Conservation (phyloP, 2,113 vertebrate genomes). For the Numida meleagris region DNA sequence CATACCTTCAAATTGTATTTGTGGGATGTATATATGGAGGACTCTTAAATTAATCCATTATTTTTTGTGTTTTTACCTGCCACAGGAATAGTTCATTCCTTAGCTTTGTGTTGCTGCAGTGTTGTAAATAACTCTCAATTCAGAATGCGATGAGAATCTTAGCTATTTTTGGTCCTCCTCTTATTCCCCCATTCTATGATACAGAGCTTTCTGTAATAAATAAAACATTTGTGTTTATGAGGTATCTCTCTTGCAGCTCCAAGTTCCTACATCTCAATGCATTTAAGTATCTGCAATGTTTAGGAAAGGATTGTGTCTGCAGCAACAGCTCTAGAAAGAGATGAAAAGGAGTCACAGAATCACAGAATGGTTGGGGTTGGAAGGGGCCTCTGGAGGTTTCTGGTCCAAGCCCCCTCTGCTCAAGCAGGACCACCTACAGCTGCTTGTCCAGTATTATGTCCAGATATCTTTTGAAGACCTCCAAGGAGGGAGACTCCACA, state of each 20-base stretch:
- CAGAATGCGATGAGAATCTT: not conserved
- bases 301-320: not conserved
- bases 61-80: not conserved
- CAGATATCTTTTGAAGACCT: not conserved
- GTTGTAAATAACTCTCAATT: conserved; percentile 13
- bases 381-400: not conserved
- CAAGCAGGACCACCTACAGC: not conserved
- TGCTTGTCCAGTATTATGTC: not conserved
- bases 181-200: not conserved
- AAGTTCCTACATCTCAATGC: not conserved
- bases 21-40: not conserved
- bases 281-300: not conserved
- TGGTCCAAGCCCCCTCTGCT: not conserved
- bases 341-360: not conserved
- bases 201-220: not conserved
- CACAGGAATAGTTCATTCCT: not conserved
- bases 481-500: not conserved
- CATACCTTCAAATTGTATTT: not conserved
- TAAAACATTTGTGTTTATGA: not conserved
- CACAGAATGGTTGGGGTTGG: not conserved
- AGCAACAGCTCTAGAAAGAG: not conserved
- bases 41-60: not conserved
- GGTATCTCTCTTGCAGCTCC: not conserved
- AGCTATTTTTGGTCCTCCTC: not conserved
- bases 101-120: not conserved